A percentile compares a stretch with the other conserved stretches of the same genome.
These are phyloP conservation scores for Callithrix jacchus DNA, from an alignment of 2,113 vertebrate genomes.

Conservation along the genomic window DNA sequence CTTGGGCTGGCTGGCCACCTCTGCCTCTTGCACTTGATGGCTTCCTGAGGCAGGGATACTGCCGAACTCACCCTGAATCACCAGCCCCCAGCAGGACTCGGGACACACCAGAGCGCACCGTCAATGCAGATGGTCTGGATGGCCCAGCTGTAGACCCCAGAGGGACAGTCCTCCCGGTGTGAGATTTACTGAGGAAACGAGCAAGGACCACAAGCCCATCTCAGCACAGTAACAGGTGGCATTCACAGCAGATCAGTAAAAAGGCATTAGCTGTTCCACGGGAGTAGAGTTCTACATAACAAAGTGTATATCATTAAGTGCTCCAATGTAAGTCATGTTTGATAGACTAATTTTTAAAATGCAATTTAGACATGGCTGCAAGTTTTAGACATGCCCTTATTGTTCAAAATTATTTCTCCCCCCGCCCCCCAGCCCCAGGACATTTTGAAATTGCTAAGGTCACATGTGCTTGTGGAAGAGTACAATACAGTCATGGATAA, in stretches of 20 bases:
- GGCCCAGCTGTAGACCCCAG: not conserved
- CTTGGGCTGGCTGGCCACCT: not conserved
- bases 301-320: not conserved
- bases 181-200: not conserved
- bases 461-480: not conserved
- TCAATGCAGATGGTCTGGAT: accelerated
- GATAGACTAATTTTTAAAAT: not conserved
- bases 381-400: not conserved
- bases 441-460: not conserved
- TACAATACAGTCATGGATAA: not conserved
- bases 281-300: not conserved
- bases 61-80: no score
- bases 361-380: not conserved
- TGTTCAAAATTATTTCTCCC: not conserved
- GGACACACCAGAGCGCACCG: not conserved
- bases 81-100: not conserved
- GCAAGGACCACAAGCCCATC: not conserved
- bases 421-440: not conserved
- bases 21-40: not conserved
- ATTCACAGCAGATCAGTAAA: accelerated
- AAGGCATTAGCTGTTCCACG: accelerated
- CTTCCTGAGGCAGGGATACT: not conserved
- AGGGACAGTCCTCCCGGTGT: not conserved
- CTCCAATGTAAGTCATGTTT: not conserved
- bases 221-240: accelerated